Percentiles rank a stretch among this genome's conserved stretches.
These are phyloP conservation scores for Notiomystis cincta DNA, from an alignment of 2,113 vertebrate genomes.

Conservation along the genomic window DNA sequence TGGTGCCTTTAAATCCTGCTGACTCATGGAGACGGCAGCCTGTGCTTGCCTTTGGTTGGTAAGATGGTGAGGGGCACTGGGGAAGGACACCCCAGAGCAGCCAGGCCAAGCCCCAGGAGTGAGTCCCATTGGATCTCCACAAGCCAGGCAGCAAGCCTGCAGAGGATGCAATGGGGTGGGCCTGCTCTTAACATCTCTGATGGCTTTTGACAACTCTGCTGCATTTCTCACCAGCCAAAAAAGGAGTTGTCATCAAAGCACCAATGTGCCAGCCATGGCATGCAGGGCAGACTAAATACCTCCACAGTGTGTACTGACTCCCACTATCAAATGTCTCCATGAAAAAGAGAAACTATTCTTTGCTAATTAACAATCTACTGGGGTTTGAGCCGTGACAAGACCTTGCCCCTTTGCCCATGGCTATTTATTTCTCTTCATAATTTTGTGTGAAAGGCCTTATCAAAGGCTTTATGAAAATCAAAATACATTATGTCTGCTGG, in stretches of 20 bases:
- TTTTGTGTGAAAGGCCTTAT: slow-evolving; percentile 40
- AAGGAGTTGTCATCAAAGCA: accelerated
- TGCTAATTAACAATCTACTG: not conserved
- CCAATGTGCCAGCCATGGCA: not conserved
- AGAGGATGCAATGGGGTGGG: not conserved
- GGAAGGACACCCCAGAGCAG: not conserved
- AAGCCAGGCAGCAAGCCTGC: accelerated
- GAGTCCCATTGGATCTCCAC: not conserved
- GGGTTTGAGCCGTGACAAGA: not conserved
- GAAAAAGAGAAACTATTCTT: not conserved
- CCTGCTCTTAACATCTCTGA: not conserved
- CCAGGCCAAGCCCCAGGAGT: not conserved
- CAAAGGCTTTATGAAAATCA: slow-evolving; percentile 53
- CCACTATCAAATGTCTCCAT: not conserved
- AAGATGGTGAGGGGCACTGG: accelerated
- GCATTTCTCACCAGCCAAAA: not conserved
- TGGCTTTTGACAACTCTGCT: not conserved
- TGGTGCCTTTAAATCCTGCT: not conserved
- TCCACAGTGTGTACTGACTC: not conserved
- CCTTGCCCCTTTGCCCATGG: not conserved
- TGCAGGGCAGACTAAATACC: not conserved
- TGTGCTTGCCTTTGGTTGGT: accelerated
- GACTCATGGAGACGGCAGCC: not conserved
- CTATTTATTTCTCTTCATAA: slow-evolving; percentile 37
- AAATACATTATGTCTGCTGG: slow-evolving; percentile 22